Evolutionary conservation across 1,140 invertebrate genomes (phyloP).

Genomic region (Diplogasteroides magnus): DNA sequence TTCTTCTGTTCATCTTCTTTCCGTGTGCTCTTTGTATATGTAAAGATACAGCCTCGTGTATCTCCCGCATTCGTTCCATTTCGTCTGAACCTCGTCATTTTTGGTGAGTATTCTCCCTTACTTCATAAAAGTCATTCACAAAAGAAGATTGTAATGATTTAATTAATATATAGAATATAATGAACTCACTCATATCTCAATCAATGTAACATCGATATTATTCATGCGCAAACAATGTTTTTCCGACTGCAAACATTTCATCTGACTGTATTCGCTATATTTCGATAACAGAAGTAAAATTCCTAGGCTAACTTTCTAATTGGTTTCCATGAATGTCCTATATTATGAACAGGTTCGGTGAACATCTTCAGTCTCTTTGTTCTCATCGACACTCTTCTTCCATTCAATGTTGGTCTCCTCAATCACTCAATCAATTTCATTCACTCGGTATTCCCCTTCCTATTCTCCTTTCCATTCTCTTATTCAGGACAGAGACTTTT

Average conservation of each 20-base stretch:
- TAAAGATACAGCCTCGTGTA: conserved; percentile 15
- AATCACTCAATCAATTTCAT: conserved; percentile 13
- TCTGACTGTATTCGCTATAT: not conserved
- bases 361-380: not conserved
- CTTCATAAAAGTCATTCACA: no score
- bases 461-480: not conserved
- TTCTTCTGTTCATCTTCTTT: conserved; percentile 8
- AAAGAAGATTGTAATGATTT: no score
- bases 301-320: no score
- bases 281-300: not conserved
- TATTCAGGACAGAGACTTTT: conserved; percentile 43
- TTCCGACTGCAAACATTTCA: not conserved
- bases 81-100: conserved; percentile 14
- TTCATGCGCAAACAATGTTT: no score
- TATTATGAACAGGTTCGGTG: not conserved
- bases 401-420: conserved; percentile 9
- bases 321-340: no score
- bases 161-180: no score
- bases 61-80: conserved; percentile 13
- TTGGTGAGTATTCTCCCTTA: conserved; percentile 13
- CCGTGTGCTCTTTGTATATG: conserved; percentile 7
- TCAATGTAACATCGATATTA: no score
- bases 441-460: conserved; percentile 12
- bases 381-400: not conserved
- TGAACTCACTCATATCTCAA: no score